Conservation (phyloP, 1,140 invertebrate genomes). For the Aphis craccivora region DNA sequence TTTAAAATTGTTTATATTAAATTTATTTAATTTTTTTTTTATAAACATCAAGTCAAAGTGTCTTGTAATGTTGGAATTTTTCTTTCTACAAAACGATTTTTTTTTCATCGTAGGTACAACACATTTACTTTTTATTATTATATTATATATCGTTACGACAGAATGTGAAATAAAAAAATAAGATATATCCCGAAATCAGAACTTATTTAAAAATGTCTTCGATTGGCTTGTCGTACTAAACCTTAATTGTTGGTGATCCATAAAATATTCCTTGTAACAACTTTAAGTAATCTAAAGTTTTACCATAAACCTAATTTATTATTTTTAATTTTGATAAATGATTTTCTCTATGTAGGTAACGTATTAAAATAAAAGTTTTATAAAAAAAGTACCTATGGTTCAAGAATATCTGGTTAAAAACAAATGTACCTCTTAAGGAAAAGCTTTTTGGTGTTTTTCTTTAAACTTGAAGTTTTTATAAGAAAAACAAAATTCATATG, state of each 20-base stretch:
- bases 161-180: not conserved
- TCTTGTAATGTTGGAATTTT: not conserved
- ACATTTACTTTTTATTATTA: not conserved
- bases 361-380: constrained; percentile 14
- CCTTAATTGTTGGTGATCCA: not conserved
- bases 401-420: not conserved
- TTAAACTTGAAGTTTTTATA: not conserved
- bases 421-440: not conserved
- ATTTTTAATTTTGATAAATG: constrained; percentile 6
- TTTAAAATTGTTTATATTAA: not conserved
- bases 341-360: not conserved
- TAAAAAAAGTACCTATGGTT: constrained; percentile 8
- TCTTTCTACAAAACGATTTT: not conserved
- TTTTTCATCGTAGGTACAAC: not conserved
- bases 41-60: not conserved
- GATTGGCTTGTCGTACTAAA: not conserved
- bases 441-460: not conserved
- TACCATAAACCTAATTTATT: not conserved
- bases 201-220: not conserved
- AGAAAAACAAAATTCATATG: not conserved
- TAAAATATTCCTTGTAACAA: not conserved
- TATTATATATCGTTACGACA: not conserved
- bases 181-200: not conserved
- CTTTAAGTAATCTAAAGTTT: not conserved
- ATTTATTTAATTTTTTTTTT: not conserved